Evolutionary conservation across 64 coral and sea anemone species (phyloP).

Genomic region (Montipora cactus): DNA sequence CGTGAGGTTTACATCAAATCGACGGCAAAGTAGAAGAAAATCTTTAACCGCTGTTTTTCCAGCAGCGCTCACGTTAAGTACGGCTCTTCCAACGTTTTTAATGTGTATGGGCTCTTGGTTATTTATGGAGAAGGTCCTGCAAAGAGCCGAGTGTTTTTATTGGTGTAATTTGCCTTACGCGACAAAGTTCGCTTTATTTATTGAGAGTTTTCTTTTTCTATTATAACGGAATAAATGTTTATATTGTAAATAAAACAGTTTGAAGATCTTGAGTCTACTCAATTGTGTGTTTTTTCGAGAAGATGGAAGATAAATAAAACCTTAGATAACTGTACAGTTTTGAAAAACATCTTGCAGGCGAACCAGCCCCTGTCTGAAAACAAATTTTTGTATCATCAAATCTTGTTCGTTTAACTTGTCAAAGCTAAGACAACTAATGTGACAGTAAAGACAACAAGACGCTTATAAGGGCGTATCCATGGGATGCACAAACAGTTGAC

Average conservation of each 20-base stretch:
- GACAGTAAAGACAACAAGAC: too few species aligned
- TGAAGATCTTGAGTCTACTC: background rate
- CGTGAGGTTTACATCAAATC: background rate
- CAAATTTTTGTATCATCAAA: too few species aligned
- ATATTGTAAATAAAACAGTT: background rate
- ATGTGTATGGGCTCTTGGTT: background rate
- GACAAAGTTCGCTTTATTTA: background rate
- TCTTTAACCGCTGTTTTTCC: background rate
- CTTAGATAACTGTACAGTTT: too few species aligned
- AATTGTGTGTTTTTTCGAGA: too few species aligned
- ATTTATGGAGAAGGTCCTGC: too few species aligned
- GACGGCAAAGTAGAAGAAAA: background rate
- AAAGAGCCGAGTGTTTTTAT: background rate
- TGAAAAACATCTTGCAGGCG: too few species aligned
- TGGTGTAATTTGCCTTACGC: background rate
- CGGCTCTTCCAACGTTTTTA: background rate
- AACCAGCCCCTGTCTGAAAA: too few species aligned
- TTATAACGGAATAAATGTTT: background rate
- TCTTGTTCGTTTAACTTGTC: too few species aligned
- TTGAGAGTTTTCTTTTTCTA: background rate
- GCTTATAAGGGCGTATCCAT: too few species aligned
- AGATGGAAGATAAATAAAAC: too few species aligned
- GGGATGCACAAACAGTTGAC: too few species aligned
- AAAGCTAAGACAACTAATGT: too few species aligned
- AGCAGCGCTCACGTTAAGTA: background rate